Evolutionary conservation across 2,797 vertebrate species (phyloP).

Genomic region (Picus viridis): DNA sequence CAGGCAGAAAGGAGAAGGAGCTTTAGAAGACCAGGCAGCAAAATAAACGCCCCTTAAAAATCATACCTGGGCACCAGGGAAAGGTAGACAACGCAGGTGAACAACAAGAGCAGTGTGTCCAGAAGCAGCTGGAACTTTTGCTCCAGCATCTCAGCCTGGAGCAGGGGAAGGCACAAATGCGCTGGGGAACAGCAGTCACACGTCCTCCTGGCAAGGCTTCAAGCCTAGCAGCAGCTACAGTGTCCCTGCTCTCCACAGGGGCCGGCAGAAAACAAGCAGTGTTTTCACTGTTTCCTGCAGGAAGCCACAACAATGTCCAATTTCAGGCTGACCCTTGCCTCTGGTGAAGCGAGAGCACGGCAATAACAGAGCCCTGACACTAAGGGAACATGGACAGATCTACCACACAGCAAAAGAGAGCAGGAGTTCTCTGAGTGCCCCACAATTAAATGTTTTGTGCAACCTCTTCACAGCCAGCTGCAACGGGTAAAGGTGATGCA

Average conservation of each 20-base stretch:
- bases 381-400: neutral
- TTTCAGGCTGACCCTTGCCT: neutral
- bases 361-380: neutral
- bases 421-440: neutral
- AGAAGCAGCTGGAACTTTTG: neutral
- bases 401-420: neutral
- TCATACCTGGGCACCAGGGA: neutral
- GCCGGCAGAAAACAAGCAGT: neutral
- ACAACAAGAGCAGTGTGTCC: neutral
- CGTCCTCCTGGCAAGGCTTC: neutral
- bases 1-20: neutral
- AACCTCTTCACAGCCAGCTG: neutral
- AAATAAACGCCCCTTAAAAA: neutral
- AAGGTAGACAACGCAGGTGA: neutral
- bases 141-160: neutral
- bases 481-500: neutral
- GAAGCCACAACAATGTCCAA: neutral
- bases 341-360: neutral
- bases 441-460: neutral
- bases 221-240: neutral
- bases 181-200: neutral
- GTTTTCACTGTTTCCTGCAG: constrained; percentile 33
- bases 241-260: neutral
- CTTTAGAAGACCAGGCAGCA: neutral
- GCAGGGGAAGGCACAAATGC: neutral